Percentiles rank a stretch among this genome's conserved stretches.
These are phyloP conservation scores for Drosophila barbarae DNA, from an alignment of 2,888 invertebrate species.

Conservation along the genomic window DNA sequence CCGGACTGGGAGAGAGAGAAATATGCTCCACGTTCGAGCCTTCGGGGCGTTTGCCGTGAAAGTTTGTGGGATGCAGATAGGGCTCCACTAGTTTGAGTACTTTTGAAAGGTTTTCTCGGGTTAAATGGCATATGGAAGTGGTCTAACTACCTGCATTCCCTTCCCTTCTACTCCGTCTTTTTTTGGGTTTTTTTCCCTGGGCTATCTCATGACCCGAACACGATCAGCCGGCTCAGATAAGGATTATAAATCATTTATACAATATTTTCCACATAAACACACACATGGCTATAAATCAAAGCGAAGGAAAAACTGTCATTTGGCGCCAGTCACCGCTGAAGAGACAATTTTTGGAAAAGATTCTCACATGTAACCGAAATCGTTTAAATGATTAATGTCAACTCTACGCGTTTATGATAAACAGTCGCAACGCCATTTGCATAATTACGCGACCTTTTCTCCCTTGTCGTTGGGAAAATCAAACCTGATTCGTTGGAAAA, in stretches of 20 bases:
- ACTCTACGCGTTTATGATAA: constrained; percentile 62
- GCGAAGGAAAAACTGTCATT: constrained; percentile 60
- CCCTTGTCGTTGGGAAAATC: constrained; percentile 29
- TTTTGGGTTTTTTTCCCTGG: constrained; percentile 28
- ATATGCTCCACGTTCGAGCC: constrained; percentile 67
- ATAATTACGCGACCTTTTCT: constrained; percentile 49
- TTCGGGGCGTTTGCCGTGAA: constrained; percentile 66
- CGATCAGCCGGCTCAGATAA: constrained; percentile 64
- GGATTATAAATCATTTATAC: constrained; percentile 72
- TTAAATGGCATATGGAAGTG: constrained; percentile 29
- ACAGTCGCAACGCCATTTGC: constrained; percentile 58
- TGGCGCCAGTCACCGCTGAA: constrained; percentile 63
- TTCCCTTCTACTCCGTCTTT: constrained; percentile 18
- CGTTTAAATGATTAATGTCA: constrained; percentile 66
- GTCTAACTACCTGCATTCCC: constrained; percentile 33
- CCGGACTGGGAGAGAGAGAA: constrained; percentile 45
- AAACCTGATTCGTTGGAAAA: constrained; percentile 11
- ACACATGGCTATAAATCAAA: constrained; percentile 64
- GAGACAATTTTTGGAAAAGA: constrained; percentile 46
- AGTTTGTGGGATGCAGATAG: constrained; percentile 52
- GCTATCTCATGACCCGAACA: constrained; percentile 50
- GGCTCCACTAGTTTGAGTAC: constrained; percentile 24
- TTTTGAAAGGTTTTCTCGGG: constrained; percentile 45
- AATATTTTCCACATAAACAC: constrained; percentile 63
- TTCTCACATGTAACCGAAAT: constrained; percentile 65